Evolutionary conservation across 2,888 invertebrate genomes (phyloP), one percentile per base, ranked within the genome.

Genomic region (Vanessa cardui): DNA sequence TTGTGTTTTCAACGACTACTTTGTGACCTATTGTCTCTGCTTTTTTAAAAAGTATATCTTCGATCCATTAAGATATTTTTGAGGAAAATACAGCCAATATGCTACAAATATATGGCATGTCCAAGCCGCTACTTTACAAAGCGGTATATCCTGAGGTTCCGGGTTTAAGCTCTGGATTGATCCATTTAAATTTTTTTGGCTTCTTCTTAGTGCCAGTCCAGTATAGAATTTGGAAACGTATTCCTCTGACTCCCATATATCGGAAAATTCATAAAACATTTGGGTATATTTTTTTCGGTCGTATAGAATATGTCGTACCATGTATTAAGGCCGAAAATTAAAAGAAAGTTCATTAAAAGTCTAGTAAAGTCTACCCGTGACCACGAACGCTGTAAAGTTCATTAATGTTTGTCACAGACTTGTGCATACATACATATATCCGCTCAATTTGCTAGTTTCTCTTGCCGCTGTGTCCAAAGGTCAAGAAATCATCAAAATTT

Each of bases 1-100:
- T 80, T 78, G 78, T 79, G 69, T 69, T 73, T 75, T 74, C 73
- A 62, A 68, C 52, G 61, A 72, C 73, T 76, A 72, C 77, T 75
- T 77, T 78, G 76, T 73, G 64, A 64, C 69, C 59, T 68, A 70
- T 33, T n/a, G 16, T 54, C 31, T 33, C n/a, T 20, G 54, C 12
- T 50, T 50, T 26, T 26, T 21, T 50, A 50, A 49, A 50, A 54
- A 54, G 47, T 47, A 47, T n/a, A 15, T 33, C 58, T 67, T 26
- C 64, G 46, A 60, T 16, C 44, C 58, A 18, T 45, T n/a, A 31
- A n/a, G 26, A 6, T 6, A 31, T 54, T n/a, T 54, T 54, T 31
- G 6, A 47, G 47, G 7, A 47, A n/a, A 31, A 31, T 31, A 26
- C 6, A n/a, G 12, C 15, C 26, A 50, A 5, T 9, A 15, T 21